These are phyloP conservation scores for Sepioteuthis lessoniana DNA, from an alignment of 2,888 invertebrate species.

Conservation along the genomic window DNA sequence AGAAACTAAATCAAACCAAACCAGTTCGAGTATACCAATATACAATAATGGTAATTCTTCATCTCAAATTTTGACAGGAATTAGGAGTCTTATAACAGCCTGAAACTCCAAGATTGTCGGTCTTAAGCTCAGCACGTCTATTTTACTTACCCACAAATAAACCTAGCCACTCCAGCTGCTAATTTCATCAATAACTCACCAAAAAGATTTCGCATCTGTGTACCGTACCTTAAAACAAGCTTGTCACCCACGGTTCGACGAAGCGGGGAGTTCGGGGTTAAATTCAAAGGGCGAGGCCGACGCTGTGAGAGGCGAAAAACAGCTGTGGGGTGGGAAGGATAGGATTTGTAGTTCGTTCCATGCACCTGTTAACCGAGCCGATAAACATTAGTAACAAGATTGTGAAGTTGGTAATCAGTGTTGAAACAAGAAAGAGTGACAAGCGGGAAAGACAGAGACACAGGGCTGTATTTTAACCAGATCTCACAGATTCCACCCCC, in stretches of 20 bases:
- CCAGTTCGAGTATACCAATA: too few relatives aligned
- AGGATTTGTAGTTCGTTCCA: neutral
- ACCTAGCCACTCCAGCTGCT: neutral
- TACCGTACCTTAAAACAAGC: conserved; percentile 14
- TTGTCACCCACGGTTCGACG: conserved; percentile 33
- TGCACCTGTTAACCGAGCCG: conserved; percentile 20
- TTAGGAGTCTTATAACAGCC: too few relatives aligned
- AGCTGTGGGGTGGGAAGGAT: neutral
- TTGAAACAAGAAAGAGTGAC: neutral
- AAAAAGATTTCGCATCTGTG: neutral
- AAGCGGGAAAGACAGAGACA: neutral
- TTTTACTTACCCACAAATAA: conserved; percentile 1
- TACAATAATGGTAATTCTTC: too few relatives aligned
- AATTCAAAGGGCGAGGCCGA: conserved; percentile 3
- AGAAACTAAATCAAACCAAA: too few relatives aligned
- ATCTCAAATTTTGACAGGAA: too few relatives aligned
- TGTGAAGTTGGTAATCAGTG: neutral
- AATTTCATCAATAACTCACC: neutral
- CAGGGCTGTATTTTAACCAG: too few relatives aligned
- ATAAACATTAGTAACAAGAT: conserved; percentile 33
- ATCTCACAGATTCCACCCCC: neutral
- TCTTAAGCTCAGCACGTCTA: neutral
- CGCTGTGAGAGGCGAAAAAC: conserved; percentile 14
- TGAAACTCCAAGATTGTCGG: neutral
- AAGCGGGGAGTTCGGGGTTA: neutral